These are phyloP conservation scores for Drosophila pseudotakahashii DNA, from an alignment of 2,888 invertebrate species.

Conservation along the genomic window DNA sequence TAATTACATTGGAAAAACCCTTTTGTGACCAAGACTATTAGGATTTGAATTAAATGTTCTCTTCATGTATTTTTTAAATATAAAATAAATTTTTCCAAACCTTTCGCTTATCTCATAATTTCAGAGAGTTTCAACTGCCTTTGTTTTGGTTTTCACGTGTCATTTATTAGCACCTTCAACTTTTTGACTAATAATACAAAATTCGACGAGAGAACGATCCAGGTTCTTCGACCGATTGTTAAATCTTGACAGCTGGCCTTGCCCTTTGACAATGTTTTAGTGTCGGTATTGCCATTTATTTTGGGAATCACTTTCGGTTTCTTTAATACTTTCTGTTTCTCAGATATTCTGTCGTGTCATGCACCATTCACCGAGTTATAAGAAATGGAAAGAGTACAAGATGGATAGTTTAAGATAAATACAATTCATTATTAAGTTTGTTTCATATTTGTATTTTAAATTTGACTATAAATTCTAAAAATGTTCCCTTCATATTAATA, in stretches of 20 bases:
- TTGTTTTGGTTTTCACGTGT: conserved; percentile 11
- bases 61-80: too few species aligned
- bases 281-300: conserved; percentile 9
- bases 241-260: conserved; percentile 9
- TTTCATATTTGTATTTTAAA: neutral
- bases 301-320: conserved; percentile 29
- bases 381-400: neutral
- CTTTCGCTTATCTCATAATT: neutral
- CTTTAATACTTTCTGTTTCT: conserved; percentile 2
- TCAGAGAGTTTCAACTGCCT: neutral
- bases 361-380: neutral
- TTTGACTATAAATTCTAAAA: neutral
- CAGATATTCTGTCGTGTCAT: conserved; percentile 11
- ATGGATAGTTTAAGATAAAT: neutral
- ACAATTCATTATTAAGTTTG: neutral
- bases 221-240: neutral
- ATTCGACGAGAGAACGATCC: neutral
- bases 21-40: too few species aligned
- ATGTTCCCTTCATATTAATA: neutral
- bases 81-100: neutral
- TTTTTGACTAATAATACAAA: conserved; percentile 1
- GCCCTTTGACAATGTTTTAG: conserved; percentile 15
- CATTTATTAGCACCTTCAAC: conserved; percentile 15
- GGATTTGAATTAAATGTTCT: too few species aligned
- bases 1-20: neutral